Base-by-base conservation (phyloP, 2,797 vertebrate genomes). In the Cyclopterus lumpus region DNA sequence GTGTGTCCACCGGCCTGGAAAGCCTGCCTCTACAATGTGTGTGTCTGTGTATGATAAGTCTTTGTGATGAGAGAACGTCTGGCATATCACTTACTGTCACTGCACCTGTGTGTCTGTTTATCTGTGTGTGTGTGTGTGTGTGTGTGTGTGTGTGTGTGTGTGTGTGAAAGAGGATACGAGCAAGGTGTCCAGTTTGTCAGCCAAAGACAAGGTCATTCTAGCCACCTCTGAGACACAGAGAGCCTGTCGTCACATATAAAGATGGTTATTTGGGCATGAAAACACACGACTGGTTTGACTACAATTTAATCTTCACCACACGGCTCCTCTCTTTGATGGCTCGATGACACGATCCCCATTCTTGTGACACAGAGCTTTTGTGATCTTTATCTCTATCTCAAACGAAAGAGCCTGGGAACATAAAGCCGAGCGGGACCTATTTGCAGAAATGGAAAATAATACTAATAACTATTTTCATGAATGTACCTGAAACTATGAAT, bases 131-230 rank as follows among this genome's bases (percentile, higher is more conserved):
- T 67, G 22, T 70, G 34, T 75, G 76, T 67, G 55, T 55, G 42
- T 67, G 42, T 42, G 24, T 42, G 63, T 26, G 28, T 46, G 58
- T 60, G 55, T 48, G 22, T 53, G 46, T 30, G 22, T 38, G 15
- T 49, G 44, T 20, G 44, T 40, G 48, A 30, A 36, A 68, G 38
- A 54, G 42, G 42, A 58, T 28, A 57, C 51, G 48, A 79, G 63
- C 42, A 71, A 84, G 71, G 69, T 83, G 76, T 84, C 84, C 81
- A 72, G 78, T 74, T 75, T 83, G 84, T 87, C 84, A 57, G 42
- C 72, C 16, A 42, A 64, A 73, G 75, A 84, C 84, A 89, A 89
- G 88, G 88, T 87, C 87, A 74, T 20, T 66, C 24, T 36, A 20
- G 42, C 42, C 10, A 30, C 66, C 0, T 5, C 55, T 15, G 75